Evolutionary conservation across 2,797 vertebrate genomes (phyloP), one percentile per base, ranked within the genome.

Genomic region (Poecilia velifera): DNA sequence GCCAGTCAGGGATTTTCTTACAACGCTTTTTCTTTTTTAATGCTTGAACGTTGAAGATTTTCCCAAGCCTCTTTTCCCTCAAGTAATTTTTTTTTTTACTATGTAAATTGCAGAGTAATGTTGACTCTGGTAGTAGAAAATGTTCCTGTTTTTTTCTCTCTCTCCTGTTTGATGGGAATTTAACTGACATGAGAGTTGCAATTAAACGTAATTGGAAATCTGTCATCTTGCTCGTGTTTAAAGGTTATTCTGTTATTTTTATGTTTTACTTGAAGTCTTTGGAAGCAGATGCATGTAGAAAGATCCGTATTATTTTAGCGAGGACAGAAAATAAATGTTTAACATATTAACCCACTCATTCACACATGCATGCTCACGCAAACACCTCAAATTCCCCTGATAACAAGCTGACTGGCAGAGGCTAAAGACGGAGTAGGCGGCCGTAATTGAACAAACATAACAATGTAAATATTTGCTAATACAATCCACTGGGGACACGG

Each of bases 1-100:
- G 94, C 93, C 92, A 94, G 93, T 93, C 91, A 90, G 91, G 94
- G 95, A 96, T 96, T 95, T 96, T 94, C 94, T 93, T 91, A 90
- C 90, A 93, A 89, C 82, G 90, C 82, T 86, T 93, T 49, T n/a
- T 53, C n/a, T 73, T 73, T 53, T 53, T 74, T n/a, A 25, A 91
- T 91, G 86, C 89, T 86, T 91, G 88, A 94, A 93, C 76, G 88
- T 89, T 92, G 83, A 83, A 87, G 92, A 92, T 92, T 94, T 95
- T 92, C 89, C 92, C 87, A 77, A 90, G 75, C 84, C 89, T 84
- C 78, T 80, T 89, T 76, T 77, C 80, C 87, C 90, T 88, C 75
- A 89, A 90, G 87, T 88, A 59, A 84, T 87, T 28, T n/a, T 45
- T n/a, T 31, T n/a, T 73, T 88, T 82, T 88, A 74, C 83, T 86